Base-by-base conservation (phyloP, 2,888 invertebrate genomes). In the Leptinotarsa rubiginosa region DNA sequence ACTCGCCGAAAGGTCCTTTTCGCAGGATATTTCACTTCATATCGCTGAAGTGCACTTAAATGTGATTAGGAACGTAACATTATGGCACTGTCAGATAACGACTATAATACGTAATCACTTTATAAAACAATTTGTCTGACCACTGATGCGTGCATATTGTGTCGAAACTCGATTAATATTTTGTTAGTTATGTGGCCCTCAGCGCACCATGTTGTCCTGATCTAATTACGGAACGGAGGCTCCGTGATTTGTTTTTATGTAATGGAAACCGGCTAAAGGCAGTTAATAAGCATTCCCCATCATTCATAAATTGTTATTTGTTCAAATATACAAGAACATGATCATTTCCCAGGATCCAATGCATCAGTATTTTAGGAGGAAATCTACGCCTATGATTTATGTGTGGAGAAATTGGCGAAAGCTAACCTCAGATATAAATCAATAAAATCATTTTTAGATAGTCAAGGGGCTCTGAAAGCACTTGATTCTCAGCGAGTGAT, bases 111-210 rank as follows among this genome's bases (percentile, higher is more conserved):
- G 91, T 93, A 93, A 93, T 93, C 93, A 92, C 92, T 92, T 93
- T 93, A 93, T 91, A 91, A 92, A 92, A 92, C 93, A 93, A 93
- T 93, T 93, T 93, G 92, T 91, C 90, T 90, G 89, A 90, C 90
- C 90, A 89, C 88, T 92, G 92, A 92, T 91, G 92, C 93, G 92
- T 91, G 91, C 87, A 87, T 89, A 88, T 89, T 88, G 87, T 87
- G 86, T 84, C 83, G 86, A 86, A 87, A 87, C 86, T 88, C 87
- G 86, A 88, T 88, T 88, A 88, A 87, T 87, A 88, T 87, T 88
- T 87, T 78, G 79, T 87, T 87, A 84, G 85, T 86, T 83, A 81
- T 84, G 84, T 83, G 83, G 82, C 82, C 81, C 81, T 80, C 80
- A 80, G 71, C 73, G 73, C 81, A 80, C 80, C 81, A 81, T 82